Percentiles rank a stretch among this genome's conserved stretches.
These are phyloP conservation scores for Eristalis arbustorum DNA, from an alignment of 2,888 invertebrate species.

Conservation along the genomic window DNA sequence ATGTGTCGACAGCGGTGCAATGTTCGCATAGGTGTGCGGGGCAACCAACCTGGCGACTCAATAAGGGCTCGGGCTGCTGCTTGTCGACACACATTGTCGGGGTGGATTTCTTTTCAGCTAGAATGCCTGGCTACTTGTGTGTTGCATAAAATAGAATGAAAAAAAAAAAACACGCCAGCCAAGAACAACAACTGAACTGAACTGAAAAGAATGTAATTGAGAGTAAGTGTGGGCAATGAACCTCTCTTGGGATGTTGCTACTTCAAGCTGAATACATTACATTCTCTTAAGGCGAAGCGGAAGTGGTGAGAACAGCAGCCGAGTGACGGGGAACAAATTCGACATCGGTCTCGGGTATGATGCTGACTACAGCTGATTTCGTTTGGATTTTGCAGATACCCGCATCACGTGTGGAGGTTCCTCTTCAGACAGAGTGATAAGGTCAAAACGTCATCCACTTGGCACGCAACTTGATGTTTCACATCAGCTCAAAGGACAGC, in stretches of 20 bases:
- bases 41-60: slow-evolving; percentile 6
- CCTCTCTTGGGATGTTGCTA: slow-evolving; percentile 25
- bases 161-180: not conserved
- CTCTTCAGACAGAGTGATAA: not conserved
- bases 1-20: slow-evolving; percentile 20
- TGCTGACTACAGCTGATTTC: not conserved
- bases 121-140: slow-evolving; percentile 22
- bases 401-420: not conserved
- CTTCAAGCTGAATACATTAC: slow-evolving; percentile 5
- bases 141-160: too few species aligned
- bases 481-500: not conserved
- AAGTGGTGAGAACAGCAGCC: too few species aligned
- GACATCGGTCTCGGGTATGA: not conserved
- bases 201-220: slow-evolving; percentile 34
- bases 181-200: not conserved
- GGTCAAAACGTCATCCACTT: not conserved
- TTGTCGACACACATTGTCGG: slow-evolving; percentile 32
- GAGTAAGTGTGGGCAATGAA: slow-evolving; percentile 63
- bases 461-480: not conserved
- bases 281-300: not conserved
- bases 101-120: slow-evolving; percentile 31
- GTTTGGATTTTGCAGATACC: not conserved
- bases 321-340: not conserved
- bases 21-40: slow-evolving; percentile 17
- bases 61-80: not conserved